Evolutionary conservation across 2,113 vertebrate genomes (phyloP).

Genomic region (Oostethus manadensis): DNA sequence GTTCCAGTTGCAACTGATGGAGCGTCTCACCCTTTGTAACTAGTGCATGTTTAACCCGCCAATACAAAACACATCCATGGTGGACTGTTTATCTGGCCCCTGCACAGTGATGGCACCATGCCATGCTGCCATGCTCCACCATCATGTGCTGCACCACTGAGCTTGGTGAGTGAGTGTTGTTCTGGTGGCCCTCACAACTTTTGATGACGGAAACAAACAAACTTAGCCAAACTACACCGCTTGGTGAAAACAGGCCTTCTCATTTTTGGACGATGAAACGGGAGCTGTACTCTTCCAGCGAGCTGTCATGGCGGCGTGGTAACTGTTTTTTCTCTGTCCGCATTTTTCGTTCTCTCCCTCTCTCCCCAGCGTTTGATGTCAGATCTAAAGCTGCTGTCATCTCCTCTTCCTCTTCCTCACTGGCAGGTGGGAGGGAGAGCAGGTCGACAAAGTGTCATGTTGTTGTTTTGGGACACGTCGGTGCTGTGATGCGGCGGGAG

Average conservation of each 20-base stretch:
- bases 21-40: slow-evolving; percentile 47
- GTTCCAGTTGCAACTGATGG: slow-evolving; percentile 47
- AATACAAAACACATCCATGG: slow-evolving; percentile 28
- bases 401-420: slow-evolving; percentile 42
- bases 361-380: slow-evolving; percentile 63
- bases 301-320: slow-evolving; percentile 67
- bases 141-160: not conserved
- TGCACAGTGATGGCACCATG: not conserved
- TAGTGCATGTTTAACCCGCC: slow-evolving; percentile 53
- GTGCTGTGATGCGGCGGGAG: slow-evolving; percentile 62
- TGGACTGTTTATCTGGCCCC: not conserved
- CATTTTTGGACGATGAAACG: slow-evolving; percentile 8
- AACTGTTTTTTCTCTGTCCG: slow-evolving; percentile 27
- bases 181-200: slow-evolving; percentile 27
- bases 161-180: not conserved
- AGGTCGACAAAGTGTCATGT: slow-evolving; percentile 62
- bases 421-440: slow-evolving; percentile 55
- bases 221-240: slow-evolving; percentile 28
- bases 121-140: not conserved
- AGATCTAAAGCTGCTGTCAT: slow-evolving; percentile 70
- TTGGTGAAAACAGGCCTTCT: slow-evolving; percentile 25
- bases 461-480: slow-evolving; percentile 63
- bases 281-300: slow-evolving; percentile 57
- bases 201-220: slow-evolving; percentile 51
- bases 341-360: slow-evolving; percentile 40